A percentile compares a stretch with the other conserved stretches of the same genome.
phyloP scores from a whole-genome alignment of 2,888 invertebrate genomes.

The Leptopilina myrica region DNA sequence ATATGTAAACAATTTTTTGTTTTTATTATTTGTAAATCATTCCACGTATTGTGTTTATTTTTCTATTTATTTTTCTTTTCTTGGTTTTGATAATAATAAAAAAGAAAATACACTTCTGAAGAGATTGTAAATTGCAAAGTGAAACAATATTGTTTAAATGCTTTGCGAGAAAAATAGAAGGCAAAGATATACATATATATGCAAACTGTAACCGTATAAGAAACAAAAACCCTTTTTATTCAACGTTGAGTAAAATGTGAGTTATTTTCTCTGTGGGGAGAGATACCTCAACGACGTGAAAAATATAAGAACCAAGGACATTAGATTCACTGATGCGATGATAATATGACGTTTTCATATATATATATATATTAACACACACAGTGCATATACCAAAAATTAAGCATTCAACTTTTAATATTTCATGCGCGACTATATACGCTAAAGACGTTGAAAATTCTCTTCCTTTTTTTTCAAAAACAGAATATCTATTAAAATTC shows the following conservation, averaged over 20 bases:
- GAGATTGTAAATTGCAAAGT: too few species aligned
- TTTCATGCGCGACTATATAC: not conserved
- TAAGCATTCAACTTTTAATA: not conserved
- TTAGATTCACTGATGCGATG: not conserved
- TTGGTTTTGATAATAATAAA: too few species aligned
- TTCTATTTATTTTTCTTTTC: too few species aligned
- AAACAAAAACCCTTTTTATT: conserved; percentile 9
- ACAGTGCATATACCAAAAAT: not conserved
- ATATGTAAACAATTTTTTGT: too few species aligned
- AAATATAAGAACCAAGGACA: conserved; percentile 8
- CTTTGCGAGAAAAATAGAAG: not conserved
- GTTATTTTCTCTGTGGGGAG: not conserved
- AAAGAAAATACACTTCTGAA: too few species aligned
- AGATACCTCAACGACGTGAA: not conserved
- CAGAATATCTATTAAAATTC: too few species aligned
- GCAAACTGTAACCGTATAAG: not conserved
- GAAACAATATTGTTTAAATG: not conserved
- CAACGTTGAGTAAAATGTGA: not conserved
- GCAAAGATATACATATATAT: not conserved
- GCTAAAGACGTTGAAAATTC: not conserved
- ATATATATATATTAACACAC: too few species aligned
- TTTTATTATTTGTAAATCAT: too few species aligned
- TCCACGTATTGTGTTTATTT: too few species aligned
- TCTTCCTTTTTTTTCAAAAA: not conserved
- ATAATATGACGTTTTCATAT: conserved; percentile 10